Percentiles rank a stretch among this genome's conserved stretches.
Conservation (phyloP, 2,888 invertebrate genomes). For the Syrista parreyssii region DNA sequence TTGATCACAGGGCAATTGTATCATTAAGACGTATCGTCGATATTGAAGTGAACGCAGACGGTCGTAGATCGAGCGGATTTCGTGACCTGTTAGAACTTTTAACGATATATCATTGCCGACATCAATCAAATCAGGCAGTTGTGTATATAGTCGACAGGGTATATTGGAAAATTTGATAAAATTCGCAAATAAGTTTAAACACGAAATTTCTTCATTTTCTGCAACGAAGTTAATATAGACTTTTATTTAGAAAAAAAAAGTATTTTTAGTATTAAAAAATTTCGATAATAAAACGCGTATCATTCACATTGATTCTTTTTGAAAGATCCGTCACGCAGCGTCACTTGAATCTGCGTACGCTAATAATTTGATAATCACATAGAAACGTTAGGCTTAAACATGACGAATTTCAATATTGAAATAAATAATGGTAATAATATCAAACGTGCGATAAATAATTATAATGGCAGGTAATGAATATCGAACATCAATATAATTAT, state of each 20-base stretch:
- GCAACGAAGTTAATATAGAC: background rate
- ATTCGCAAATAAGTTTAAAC: background rate
- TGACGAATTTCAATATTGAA: background rate
- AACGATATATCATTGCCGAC: background rate
- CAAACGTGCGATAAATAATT: background rate
- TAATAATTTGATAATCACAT: background rate
- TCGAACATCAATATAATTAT: background rate
- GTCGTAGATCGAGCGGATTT: background rate
- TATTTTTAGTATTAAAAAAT: background rate
- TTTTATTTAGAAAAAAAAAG: background rate
- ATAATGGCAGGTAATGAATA: background rate
- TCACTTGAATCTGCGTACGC: background rate
- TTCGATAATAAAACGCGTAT: background rate
- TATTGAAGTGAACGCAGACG: background rate
- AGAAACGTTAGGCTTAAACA: background rate
- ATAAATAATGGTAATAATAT: too few species aligned
- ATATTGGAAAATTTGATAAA: background rate
- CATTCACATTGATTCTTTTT: background rate
- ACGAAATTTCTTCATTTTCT: background rate
- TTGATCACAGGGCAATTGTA: background rate
- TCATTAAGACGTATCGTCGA: background rate
- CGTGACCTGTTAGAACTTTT: background rate
- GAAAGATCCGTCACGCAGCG: background rate
- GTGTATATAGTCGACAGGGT: background rate
- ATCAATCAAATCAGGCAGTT: constrained; percentile 2